These are phyloP conservation scores for Leucoptera coffeella DNA, from an alignment of 2,888 invertebrate species.

Conservation along the genomic window DNA sequence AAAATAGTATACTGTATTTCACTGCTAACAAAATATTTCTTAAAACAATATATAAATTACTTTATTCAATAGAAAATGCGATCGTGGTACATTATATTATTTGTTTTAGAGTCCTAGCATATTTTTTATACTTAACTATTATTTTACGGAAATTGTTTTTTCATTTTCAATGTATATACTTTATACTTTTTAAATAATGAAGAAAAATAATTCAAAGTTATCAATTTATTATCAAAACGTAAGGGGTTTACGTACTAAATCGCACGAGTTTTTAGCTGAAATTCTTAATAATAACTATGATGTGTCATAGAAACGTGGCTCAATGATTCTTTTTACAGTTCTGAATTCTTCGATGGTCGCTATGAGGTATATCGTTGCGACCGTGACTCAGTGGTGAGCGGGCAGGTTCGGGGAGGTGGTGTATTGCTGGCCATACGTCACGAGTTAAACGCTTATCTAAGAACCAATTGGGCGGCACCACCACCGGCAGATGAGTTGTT, in stretches of 20 bases:
- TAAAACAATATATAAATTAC: no score
- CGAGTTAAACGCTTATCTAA: background rate
- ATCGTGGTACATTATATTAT: no score
- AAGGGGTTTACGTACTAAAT: conserved; percentile 4
- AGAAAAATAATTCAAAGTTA: no score
- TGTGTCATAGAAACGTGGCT: conserved; percentile 5
- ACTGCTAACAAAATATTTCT: no score
- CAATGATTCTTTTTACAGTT: conserved; percentile 2
- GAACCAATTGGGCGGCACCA: conserved; percentile 2
- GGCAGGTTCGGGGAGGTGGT: conserved; percentile 2
- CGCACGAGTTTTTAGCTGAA: conserved; percentile 3
- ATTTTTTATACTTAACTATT: no score
- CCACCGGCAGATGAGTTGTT: no score
- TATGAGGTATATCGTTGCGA: conserved; percentile 4
- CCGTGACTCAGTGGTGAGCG: conserved; percentile 1
- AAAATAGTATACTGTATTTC: no score
- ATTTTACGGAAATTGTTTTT: no score
- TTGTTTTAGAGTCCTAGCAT: no score
- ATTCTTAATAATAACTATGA: conserved; percentile 3
- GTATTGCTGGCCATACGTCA: conserved; percentile 3
- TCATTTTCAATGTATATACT: no score
- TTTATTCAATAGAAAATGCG: no score
- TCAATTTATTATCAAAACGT: conserved; percentile 1
- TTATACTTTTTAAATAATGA: no score
- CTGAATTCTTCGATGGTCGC: conserved; percentile 5